Base-by-base conservation (phyloP, 2,797 vertebrate genomes). In the Scolopax bukidnonensis region DNA sequence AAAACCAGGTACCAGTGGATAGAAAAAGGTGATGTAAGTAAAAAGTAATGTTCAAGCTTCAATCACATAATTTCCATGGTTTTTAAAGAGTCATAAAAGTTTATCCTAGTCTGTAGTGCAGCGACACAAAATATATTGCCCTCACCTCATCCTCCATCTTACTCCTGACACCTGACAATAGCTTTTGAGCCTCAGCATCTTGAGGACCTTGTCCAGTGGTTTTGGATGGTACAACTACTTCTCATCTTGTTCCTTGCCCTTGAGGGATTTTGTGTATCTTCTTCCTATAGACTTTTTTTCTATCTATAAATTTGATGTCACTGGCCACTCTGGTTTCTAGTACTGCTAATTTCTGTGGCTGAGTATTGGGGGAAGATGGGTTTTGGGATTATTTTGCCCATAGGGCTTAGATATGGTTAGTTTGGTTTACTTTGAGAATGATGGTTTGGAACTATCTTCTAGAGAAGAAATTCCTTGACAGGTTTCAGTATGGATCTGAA, bases 361-460 rank as follows among this genome's bases (percentile, higher is more conserved):
- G 27, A 53, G 7, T 23, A 32, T 3, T 60, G 24, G 9, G 3
- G 7, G 1, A 4, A 57, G 61, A 36, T 17, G 11, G 0, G 0
- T 36, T 80, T 80, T 50, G 36, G n/a, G 6, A 25, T 47, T 30
- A 4, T 54, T 17, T 74, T 85, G 10, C 18, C 11, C 32, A 5
- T 43, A 30, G 24, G 12, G 12, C 56, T 78, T 82, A 64, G 18
- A 21, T 30, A 36, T 9, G 20, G 4, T n/a, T 33, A 23, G 20
- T 80, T 77, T 77, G 11, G 9, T 93, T 50, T 53, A 28, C 20
- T 53, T 69, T 70, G 33, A 47, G 33, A 82, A 16, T 43, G 21
- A 40, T 41, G 21, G 11, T 41, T 83, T 76, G 23, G 36, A 38
- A 77, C 18, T 23, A 74, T 19, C 13, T 63, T 59, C 20, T 53